Evolutionary conservation across 2,113 vertebrate genomes (phyloP).

Genomic region (Pelecanoides urinatrix): DNA sequence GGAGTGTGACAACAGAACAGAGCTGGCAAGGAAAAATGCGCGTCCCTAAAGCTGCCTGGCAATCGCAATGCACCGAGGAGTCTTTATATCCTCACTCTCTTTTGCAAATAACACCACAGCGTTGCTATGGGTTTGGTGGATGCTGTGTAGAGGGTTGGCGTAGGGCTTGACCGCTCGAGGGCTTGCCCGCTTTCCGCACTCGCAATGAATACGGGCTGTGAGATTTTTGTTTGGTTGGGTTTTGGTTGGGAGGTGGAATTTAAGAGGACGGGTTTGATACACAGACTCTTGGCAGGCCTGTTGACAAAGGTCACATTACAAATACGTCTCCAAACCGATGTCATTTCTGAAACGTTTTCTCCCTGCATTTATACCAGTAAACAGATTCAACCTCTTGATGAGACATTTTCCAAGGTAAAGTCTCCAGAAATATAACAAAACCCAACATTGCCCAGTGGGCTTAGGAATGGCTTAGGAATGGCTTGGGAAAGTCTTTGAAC

Average conservation of each 20-base stretch:
- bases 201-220: neutral
- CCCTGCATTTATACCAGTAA: neutral
- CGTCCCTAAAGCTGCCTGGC: neutral
- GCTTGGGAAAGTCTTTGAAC: neutral
- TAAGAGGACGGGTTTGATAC: neutral
- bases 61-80: rapidly evolving
- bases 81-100: neutral
- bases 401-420: neutral
- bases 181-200: neutral
- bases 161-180: neutral
- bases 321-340: neutral
- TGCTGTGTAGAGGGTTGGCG: no score
- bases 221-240: neutral
- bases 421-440: neutral
- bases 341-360: neutral
- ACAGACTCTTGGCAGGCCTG: neutral
- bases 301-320: neutral
- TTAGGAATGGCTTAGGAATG: neutral
- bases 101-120: neutral
- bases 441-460: neutral
- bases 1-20: neutral
- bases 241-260: neutral
- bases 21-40: rapidly evolving
- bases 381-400: neutral
- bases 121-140: neutral